These are phyloP conservation scores for Sparidentex hasta DNA, from an alignment of 2,797 vertebrate genomes.

Conservation along the genomic window DNA sequence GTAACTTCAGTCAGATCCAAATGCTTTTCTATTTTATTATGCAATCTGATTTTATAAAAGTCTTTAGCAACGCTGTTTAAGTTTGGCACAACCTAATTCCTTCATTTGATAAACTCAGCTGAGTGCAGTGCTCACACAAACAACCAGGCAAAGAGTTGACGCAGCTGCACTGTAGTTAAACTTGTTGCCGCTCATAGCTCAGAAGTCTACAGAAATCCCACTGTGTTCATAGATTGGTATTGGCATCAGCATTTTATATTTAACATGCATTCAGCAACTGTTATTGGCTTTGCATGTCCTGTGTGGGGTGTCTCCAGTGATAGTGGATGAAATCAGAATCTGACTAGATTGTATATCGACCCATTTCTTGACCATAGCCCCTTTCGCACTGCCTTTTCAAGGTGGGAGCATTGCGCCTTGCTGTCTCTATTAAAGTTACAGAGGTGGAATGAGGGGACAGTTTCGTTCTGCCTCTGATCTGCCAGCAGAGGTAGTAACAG, in stretches of 20 bases:
- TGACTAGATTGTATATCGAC: not conserved
- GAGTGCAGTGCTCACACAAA: not conserved
- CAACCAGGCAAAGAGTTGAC: not conserved
- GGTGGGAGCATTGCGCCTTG: too few species aligned
- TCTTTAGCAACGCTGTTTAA: not conserved
- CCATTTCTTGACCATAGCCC: too few species aligned
- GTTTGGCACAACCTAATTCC: not conserved
- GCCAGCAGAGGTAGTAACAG: too few species aligned
- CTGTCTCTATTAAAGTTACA: too few species aligned
- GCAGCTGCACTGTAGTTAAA: constrained; percentile 8
- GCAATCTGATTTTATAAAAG: not conserved
- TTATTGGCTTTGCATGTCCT: not conserved
- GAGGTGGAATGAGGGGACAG: too few species aligned
- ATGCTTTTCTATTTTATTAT: not conserved
- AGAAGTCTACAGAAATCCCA: not conserved
- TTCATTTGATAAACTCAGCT: not conserved
- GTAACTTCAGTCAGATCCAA: not conserved
- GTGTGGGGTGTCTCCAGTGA: not conserved
- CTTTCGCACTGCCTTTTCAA: too few species aligned
- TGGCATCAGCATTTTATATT: not conserved
- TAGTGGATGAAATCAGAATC: not conserved
- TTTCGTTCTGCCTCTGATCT: too few species aligned
- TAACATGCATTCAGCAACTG: not conserved
- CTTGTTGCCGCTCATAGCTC: not conserved
- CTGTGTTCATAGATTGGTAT: constrained; percentile 5